Base-by-base conservation (phyloP, 1,140 invertebrate species). In the Halesus radiatus region DNA sequence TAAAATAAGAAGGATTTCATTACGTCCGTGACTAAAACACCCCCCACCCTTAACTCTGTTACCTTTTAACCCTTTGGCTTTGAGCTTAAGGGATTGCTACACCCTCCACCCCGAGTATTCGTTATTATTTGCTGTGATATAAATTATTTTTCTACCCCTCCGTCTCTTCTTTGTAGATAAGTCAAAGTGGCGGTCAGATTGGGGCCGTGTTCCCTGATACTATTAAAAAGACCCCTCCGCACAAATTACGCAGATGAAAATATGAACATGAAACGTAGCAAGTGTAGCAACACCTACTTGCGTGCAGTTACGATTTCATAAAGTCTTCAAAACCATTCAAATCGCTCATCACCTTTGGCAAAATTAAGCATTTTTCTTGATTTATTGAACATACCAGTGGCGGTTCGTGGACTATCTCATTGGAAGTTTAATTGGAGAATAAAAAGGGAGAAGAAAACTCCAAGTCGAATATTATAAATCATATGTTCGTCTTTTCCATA, bases 21-120 rank as follows among this genome's bases (percentile, higher is more conserved):
- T 80, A 82, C 60, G 58, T 50, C 50, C 58, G 64, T 64, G 58
- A 79, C 77, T 80, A 74, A 78, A 83, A 78, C 20, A 62, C 79
- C 52, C 58, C 45, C 32, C 58, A 37, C 32, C 58, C n/a, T 29
- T 80, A 82, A 82, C 81, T 83, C 74, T 29, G 81, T 80, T 83
- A 83, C 81, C 81, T 83, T 83, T 83, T 83, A 83, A 83, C 81
- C 81, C 81, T 83, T 83, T 80, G 81, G 79, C 81, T 80, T 80
- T 78, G 76, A 76, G 79, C 81, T 83, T 76, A 78, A 82, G 81
- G 78, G 81, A 82, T 80, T 80, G 54, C 60, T 60, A 74, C 58
- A 73, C 58, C 78, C 78, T 37, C 62, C 29, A 52, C 78, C 78
- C 53, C 53, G 29, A 26, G 56, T 70, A 78, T 82, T 79, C 78